phyloP scores from a whole-genome alignment of 2,797 vertebrate species.

The Gymnoscopelus braueri region DNA sequence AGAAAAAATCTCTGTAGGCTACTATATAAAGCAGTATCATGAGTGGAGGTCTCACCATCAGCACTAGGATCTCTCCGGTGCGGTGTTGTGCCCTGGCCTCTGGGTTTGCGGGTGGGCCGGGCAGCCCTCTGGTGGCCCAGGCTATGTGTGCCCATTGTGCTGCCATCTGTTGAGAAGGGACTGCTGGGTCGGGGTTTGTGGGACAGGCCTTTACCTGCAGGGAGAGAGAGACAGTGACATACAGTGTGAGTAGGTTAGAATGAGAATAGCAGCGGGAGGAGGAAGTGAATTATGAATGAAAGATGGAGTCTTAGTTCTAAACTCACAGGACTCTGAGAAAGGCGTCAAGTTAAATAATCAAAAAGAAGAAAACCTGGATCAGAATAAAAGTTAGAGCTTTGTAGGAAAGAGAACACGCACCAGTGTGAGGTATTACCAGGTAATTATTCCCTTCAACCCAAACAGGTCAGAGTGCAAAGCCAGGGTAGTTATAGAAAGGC shows the following conservation, averaged over 20 bases:
- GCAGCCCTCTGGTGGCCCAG: slow-evolving; percentile 89
- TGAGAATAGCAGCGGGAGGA: not conserved
- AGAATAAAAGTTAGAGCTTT: slow-evolving; percentile 37
- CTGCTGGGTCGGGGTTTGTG: slow-evolving; percentile 93
- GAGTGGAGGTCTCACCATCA: slow-evolving; percentile 86
- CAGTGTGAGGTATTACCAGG: slow-evolving; percentile 19
- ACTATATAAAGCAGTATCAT: slow-evolving; percentile 33
- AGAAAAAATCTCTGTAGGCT: not conserved
- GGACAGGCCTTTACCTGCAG: slow-evolving; percentile 92
- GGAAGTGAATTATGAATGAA: too few relatives aligned
- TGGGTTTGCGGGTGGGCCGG: slow-evolving; percentile 92
- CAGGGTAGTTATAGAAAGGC: slow-evolving; percentile 25
- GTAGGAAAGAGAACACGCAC: slow-evolving; percentile 26
- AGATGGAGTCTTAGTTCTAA: slow-evolving; percentile 30
- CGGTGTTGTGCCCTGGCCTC: slow-evolving; percentile 88
- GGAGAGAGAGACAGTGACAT: slow-evolving; percentile 20
- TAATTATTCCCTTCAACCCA: slow-evolving; percentile 22
- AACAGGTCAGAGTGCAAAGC: slow-evolving; percentile 42
- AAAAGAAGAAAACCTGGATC: slow-evolving; percentile 37
- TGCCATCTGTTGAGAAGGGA: slow-evolving; percentile 97
- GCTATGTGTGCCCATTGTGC: slow-evolving; percentile 89
- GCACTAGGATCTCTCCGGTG: slow-evolving; percentile 91
- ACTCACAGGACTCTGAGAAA: slow-evolving; percentile 11
- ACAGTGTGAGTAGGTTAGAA: not conserved
- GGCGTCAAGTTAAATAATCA: slow-evolving; percentile 42